Base-by-base conservation (phyloP, 2,797 vertebrate genomes). In the Nyctalus aviator region DNA sequence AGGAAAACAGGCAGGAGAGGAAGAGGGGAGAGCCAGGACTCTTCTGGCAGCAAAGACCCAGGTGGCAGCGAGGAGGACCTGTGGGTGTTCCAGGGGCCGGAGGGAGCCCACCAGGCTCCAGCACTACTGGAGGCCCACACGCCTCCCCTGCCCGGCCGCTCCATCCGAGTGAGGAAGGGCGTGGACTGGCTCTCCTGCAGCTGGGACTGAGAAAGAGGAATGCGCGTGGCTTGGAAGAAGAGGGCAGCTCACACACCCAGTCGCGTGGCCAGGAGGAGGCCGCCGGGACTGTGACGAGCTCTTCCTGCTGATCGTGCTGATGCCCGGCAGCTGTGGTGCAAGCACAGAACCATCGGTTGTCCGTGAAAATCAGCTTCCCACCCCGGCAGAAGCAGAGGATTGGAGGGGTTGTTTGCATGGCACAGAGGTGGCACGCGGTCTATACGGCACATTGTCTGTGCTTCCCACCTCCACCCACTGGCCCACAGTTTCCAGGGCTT, bases 331-430 rank as follows among this genome's bases (percentile, higher is more conserved):
- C 53, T 4, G 23, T 27, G 20, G 0, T 25, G 48, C n/a, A 18
- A 20, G 18, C 17, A 53, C 79, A 35, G 53, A 48, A 1, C 8
- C n/a, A 15, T 25, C 25, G 17, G 66, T 44, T 69, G 30, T 10
- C 6, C 55, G 0, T 11, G 37, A 64, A 72, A 75, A 11, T 11
- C 37, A 27, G 2, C 9, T 57, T 59, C 5, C 4, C 77, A 18
- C 15, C 15, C 6, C 5, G 8, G 23, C 9, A 8, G 66, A n/a
- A n/a, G 68, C 32, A n/a, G 59, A 64, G 35, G 18, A 13, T 53
- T 3, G 1, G 21, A 25, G 25, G 2, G 3, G 3, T 11, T 8
- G 35, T n/a, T n/a, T 18, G 2, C 75, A 3, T 13, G 17, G 23
- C 55, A 27, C 18, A 14, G 3, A 2, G 2, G 7, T 37, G 64